Evolutionary conservation across 2,797 vertebrate genomes (phyloP), one percentile per base, ranked within the genome.

Genomic region (Danio aesculapii): DNA sequence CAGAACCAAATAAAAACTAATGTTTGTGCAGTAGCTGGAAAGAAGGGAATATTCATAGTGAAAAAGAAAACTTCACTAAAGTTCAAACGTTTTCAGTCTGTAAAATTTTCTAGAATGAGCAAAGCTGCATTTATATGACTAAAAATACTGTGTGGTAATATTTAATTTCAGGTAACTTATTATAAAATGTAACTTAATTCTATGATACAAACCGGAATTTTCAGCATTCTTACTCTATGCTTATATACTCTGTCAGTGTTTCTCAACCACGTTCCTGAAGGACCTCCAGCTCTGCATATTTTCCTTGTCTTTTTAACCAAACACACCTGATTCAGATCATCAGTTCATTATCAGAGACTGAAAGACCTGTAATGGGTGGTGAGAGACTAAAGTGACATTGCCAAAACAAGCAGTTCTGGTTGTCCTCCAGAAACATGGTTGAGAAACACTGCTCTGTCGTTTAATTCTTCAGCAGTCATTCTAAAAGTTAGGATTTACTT

Each of bases 1-100:
- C 79, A 99, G 84, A 49, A 97, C 93, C 92, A 99, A 87, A 79
- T 99, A 99, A 90, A 99, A 99, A 57, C 97, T 98, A 88, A 99
- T 96, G 84, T 99, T 98, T 86, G 96, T 94, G 85, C 97, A 99
- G 81, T 99, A 99, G 87, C 95, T 96, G 85, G 1, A 61, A 75
- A 64, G 71, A 59, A 21, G 61, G 13, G 13, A n/a, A 64, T 44
- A 64, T 64, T 64, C 43, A 30, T 8, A 11, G 2, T 49, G 19
- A 74, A 30, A 30, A 30, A 30, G 30, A 30, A 14, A 5, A 69
- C 13, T 66, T 8, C 21, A 69, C 11, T 8, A 46, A 21, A n/a
- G 6, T 44, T 59, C 1, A 21, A 49, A 43, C 16, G 6, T 14
- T 39, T 62, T n/a, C 10, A 50, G n/a, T 1, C 6, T 0, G 62